Evolutionary conservation across 2,888 invertebrate species (phyloP).

Genomic region (Neria commutata): DNA sequence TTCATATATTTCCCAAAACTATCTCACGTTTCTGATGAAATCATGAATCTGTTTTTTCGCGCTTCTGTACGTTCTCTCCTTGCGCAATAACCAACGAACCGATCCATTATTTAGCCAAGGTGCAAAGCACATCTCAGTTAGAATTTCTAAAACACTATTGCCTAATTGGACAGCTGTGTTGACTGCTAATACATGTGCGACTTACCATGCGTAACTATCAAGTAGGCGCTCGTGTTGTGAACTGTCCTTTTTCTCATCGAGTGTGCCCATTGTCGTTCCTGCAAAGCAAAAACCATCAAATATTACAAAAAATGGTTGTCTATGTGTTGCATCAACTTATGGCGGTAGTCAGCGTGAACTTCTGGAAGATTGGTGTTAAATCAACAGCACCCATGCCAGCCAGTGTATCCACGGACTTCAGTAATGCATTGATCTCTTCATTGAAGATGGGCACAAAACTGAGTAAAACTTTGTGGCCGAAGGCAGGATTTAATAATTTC

Average conservation of each 20-base stretch:
- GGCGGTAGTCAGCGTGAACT: conserved; percentile 48
- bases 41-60: conserved; percentile 44
- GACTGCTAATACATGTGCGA: not conserved
- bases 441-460: conserved; percentile 56
- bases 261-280: conserved; percentile 58
- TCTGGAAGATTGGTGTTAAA: conserved; percentile 44
- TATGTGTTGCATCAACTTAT: conserved; percentile 44
- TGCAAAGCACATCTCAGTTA: conserved; percentile 53
- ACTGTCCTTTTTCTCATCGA: conserved; percentile 29
- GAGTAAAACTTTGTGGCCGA: conserved; percentile 49
- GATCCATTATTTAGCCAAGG: conserved; percentile 47
- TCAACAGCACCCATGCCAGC: conserved; percentile 39
- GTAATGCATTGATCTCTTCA: conserved; percentile 38
- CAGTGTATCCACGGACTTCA: conserved; percentile 35
- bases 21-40: conserved; percentile 47
- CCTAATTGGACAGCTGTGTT: conserved; percentile 22
- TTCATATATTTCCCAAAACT: no score
- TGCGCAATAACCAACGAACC: conserved; percentile 39
- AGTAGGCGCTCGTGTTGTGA: conserved; percentile 39
- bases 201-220: conserved; percentile 51
- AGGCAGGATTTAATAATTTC: conserved; percentile 55
- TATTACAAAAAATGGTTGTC: not conserved
- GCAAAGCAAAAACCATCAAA: not conserved
- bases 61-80: conserved; percentile 37
- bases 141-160: conserved; percentile 49